Evolutionary conservation across 2,888 invertebrate species (phyloP), one percentile per base, ranked within the genome.

Genomic region (Thysanoteuthis rhombus): DNA sequence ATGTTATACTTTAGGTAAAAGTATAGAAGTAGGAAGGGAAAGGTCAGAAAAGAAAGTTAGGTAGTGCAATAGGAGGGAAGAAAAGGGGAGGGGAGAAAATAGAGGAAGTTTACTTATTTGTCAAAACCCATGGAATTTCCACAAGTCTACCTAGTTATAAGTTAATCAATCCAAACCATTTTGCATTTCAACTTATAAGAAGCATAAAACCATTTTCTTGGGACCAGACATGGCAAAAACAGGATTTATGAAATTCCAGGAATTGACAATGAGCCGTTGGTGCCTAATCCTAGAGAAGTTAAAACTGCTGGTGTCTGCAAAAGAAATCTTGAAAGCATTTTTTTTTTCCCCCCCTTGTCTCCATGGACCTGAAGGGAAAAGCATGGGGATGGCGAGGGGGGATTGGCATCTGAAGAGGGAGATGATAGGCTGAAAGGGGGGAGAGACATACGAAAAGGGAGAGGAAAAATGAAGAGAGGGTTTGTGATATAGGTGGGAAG

Each of bases 331-430:
- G 25, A 47, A 47, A 25, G 47, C 47, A 47, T 25, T 47, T 47
- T 47, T 47, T 47, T 25, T 47, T 47, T 47, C 42, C 42, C 42
- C 8, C 42, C 42, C 42, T 4, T 16, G 19, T 47, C 47, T 47
- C 22, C 22, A 22, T 22, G 22, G 16, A 47, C 19, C 22, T 47
- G 12, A 75, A 75, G 16, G 75, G 0, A n/a, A 75, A 12, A n/a
- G n/a, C 8, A 32, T 19, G n/a, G 1, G 75, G n/a, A n/a, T 10
- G 75, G 12, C 12, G 75, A 75, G n/a, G 2, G n/a, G 75, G 16
- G n/a, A n/a, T n/a, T n/a, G n/a, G n/a, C 1, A n/a, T 1, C 1
- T 0, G 0, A n/a, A 1, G 75, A 5, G 75, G n/a, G n/a, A 75
- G 75, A 32, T 12, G n/a, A 75, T 89, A 4, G 10, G 0, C n/a